Conservation (phyloP, 2,888 invertebrate genomes). For the Thera britannica region DNA sequence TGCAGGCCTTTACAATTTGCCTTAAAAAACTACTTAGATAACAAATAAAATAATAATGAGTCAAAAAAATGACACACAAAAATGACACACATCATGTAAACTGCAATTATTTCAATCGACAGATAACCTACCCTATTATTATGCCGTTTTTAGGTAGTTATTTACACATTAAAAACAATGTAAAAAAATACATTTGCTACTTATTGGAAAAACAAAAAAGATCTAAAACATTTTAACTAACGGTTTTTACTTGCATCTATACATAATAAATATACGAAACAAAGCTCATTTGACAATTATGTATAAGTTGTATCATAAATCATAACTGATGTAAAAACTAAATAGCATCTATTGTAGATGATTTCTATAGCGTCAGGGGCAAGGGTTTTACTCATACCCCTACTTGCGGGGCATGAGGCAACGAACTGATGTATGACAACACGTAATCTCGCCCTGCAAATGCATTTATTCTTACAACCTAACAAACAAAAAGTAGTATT, state of each 20-base stretch:
- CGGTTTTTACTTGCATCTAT: no score
- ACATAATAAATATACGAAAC: neutral
- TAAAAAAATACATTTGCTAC: neutral
- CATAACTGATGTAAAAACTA: no score
- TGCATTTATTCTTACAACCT: conserved; percentile 16
- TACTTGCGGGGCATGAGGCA: no score
- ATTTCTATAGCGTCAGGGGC: no score
- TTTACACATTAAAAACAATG: neutral
- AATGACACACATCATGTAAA: conserved; percentile 8
- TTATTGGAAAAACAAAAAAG: neutral
- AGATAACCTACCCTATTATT: conserved; percentile 15
- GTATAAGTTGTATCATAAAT: no score
- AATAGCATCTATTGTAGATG: no score
- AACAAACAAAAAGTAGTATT: conserved; percentile 3
- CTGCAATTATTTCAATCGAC: neutral
- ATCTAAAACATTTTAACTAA: neutral
- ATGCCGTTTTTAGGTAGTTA: conserved; percentile 16
- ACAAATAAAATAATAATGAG: neutral
- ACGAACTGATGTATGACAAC: neutral
- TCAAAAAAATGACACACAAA: conserved; percentile 9
- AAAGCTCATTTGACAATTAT: neutral
- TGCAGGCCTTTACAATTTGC: no score
- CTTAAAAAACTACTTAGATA: no score
- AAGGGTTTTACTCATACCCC: no score
- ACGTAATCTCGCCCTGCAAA: conserved; percentile 13